Base-by-base conservation (phyloP, 1,140 invertebrate genomes). In the Polyergus mexicanus region DNA sequence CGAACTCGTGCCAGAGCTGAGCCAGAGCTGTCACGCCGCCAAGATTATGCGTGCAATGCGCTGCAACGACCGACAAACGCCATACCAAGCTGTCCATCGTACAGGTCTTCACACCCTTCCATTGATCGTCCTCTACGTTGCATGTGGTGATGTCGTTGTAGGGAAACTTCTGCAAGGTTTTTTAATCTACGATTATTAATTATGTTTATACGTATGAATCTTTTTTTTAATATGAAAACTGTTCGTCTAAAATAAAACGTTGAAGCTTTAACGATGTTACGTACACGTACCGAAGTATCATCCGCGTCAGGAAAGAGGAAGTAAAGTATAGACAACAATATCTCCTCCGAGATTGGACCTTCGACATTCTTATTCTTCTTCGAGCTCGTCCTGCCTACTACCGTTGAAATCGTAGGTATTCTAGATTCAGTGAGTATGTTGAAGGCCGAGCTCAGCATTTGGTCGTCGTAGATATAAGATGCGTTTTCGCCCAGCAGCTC, bases 1-100 rank as follows among this genome's bases (percentile, higher is more conserved):
- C 96, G 92, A 99, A 97, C 92, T 99, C 98, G 91, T 98, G 97
- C 98, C 98, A 99, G 0, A 99, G 92, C 92, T 99, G 98, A 1
- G 98, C 98, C 41, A 99, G 96, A 80, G 98, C 97, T 56, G 96
- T 94, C 0, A 97, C 90, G 0, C 98, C 97, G n/a, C 98, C 98
- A 60, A 97, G 95, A 87, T 97, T 97, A 85, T 97, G 96, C 68
- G 97, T 96, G n/a, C 97, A 96, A 78, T 98, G 97, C 78, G 97
- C 97, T 77, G 98, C 95, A 10, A 98, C 96, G n/a, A 98, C 95
- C n/a, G 98, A 96, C 3, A 99, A 93, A 60, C 98, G 96, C 97
- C 98, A 98, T 0, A 98, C 96, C 38, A 99, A 95, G n/a, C 98
- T 97, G 92, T 98, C 97, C 2, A 96, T 92, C 1, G 96, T 96